These are phyloP conservation scores for Cataglyphis albicans DNA, from an alignment of 2,888 invertebrate species.

Conservation along the genomic window DNA sequence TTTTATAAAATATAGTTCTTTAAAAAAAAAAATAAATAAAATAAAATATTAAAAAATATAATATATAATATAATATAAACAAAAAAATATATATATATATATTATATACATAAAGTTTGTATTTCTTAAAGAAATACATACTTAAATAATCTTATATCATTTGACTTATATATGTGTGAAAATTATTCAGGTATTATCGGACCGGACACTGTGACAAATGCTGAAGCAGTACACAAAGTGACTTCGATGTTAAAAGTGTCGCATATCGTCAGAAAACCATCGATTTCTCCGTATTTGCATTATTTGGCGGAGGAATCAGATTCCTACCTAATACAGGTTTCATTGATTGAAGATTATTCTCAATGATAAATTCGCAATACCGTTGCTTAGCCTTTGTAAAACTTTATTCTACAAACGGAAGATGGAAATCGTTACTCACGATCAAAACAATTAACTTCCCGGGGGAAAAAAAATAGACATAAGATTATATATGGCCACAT, in stretches of 20 bases:
- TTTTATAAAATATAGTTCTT: background rate
- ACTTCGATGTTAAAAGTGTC: conserved; percentile 84
- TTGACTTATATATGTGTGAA: background rate
- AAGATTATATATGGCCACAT: too few species aligned
- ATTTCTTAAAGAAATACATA: background rate
- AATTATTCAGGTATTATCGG: conserved; percentile 83
- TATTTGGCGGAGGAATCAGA: conserved; percentile 80
- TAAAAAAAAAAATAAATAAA: background rate
- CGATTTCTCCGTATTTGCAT: conserved; percentile 80
- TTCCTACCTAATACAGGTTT: conserved; percentile 79
- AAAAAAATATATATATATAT: background rate
- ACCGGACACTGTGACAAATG: conserved; percentile 81
- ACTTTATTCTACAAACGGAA: background rate
- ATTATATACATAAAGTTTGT: background rate
- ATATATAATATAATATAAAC: background rate
- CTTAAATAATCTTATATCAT: background rate
- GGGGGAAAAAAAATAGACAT: too few species aligned
- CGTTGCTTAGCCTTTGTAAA: background rate
- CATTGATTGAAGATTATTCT: background rate
- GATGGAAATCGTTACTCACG: background rate
- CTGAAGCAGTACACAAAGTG: conserved; percentile 83
- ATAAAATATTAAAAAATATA: background rate
- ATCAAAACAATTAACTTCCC: background rate
- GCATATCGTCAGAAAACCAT: conserved; percentile 80
- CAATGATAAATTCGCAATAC: background rate